phyloP scores from a whole-genome alignment of 2,113 vertebrate genomes.

The Harpagus bidentatus region DNA sequence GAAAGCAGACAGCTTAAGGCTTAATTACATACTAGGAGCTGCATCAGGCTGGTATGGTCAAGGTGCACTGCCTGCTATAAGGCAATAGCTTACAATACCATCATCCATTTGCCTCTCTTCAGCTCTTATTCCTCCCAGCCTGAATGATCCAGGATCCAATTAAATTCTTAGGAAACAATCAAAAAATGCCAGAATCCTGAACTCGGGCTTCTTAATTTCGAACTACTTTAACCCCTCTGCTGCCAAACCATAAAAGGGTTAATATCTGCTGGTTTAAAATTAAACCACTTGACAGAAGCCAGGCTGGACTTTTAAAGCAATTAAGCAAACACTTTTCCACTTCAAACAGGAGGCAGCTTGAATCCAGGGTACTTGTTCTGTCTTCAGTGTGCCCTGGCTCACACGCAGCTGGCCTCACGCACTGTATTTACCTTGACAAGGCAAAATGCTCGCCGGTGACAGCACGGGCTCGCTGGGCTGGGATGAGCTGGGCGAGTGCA shows the following conservation, averaged over 20 bases:
- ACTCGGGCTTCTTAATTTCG: background rate
- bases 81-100: background rate
- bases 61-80: background rate
- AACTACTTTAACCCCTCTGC: background rate
- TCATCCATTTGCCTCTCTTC: background rate
- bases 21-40: background rate
- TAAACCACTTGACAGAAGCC: background rate
- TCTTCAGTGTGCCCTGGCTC: background rate
- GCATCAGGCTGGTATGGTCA: background rate
- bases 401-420: rapidly evolving
- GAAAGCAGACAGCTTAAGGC: background rate
- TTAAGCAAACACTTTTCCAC: background rate
- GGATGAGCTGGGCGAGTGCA: rapidly evolving
- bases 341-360: background rate
- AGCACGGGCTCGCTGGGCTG: background rate
- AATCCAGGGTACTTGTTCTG: background rate
- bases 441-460: rapidly evolving
- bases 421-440: background rate
- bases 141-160: background rate
- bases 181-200: background rate
- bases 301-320: background rate
- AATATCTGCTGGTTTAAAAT: background rate
- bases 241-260: background rate
- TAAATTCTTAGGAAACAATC: background rate
- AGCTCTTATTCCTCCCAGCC: background rate